Percentiles rank a stretch among this genome's conserved stretches.
Evolutionary conservation across 1,140 invertebrate species (phyloP).

Genomic region (Leptoteleia sp.): DNA sequence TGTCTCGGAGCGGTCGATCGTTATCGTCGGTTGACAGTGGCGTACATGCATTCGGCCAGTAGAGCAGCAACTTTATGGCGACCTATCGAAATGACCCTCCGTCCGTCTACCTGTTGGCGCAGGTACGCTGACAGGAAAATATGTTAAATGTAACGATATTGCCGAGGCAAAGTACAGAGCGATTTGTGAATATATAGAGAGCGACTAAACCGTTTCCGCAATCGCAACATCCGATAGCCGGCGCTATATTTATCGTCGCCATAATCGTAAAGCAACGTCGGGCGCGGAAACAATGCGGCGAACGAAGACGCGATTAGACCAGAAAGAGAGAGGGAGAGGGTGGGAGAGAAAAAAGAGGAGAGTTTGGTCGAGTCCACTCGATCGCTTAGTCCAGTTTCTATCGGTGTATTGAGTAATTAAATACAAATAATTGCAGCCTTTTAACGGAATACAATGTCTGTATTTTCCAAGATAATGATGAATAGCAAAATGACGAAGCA

Average conservation of each 20-base stretch:
- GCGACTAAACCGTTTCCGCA: conserved; percentile 12
- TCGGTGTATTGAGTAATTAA: too few relatives aligned
- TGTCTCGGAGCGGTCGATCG: conserved; percentile 59
- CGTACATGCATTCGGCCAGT: conserved; percentile 61
- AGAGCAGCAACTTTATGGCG: conserved; percentile 66
- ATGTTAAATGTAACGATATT: conserved; percentile 52
- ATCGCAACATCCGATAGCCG: neutral
- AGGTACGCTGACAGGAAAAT: conserved; percentile 51
- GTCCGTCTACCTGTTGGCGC: conserved; percentile 60
- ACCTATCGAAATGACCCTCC: conserved; percentile 62
- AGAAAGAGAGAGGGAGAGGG: too few relatives aligned
- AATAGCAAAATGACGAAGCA: too few relatives aligned
- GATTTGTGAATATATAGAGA: conserved; percentile 21
- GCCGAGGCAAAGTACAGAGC: conserved; percentile 28
- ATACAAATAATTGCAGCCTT: too few relatives aligned
- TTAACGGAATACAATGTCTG: too few relatives aligned
- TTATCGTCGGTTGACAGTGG: conserved; percentile 63
- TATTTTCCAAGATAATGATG: too few relatives aligned
- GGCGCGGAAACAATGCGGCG: neutral
- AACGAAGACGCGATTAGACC: neutral
- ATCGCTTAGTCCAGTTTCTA: too few relatives aligned
- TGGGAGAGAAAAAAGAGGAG: too few relatives aligned
- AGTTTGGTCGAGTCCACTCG: too few relatives aligned
- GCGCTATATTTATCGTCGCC: conserved; percentile 13
- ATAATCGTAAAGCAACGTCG: neutral